phyloP scores from a whole-genome alignment of 92 coral and sea anemone species.

The Zoanthus solanderi region DNA sequence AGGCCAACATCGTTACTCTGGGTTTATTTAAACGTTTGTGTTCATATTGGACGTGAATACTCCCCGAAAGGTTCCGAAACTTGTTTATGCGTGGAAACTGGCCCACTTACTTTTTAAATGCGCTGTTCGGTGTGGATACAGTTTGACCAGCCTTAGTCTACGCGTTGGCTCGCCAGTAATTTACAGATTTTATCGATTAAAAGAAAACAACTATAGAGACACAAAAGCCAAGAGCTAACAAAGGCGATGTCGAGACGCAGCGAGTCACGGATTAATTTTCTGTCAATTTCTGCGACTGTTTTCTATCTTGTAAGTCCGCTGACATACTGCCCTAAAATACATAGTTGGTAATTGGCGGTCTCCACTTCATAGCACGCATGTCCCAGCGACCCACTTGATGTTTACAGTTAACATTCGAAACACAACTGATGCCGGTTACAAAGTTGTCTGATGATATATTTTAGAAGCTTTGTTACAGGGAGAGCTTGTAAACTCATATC shows the following conservation, averaged over 20 bases:
- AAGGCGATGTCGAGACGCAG: slow-evolving; percentile 12
- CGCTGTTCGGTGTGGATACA: too few relatives aligned
- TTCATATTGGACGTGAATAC: too few relatives aligned
- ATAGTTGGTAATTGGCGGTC: background rate
- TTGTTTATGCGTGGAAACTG: too few relatives aligned
- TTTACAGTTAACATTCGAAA: background rate
- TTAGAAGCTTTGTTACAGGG: background rate
- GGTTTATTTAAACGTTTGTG: too few relatives aligned
- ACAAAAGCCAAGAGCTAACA: slow-evolving; percentile 15
- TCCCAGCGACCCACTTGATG: background rate
- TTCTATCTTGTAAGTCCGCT: background rate
- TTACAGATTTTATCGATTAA: too few relatives aligned
- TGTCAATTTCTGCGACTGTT: slow-evolving; percentile 4
- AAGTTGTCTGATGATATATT: background rate
- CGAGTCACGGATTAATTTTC: background rate
- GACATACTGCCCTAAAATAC: background rate
- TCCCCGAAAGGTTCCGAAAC: too few relatives aligned
- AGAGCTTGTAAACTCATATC: background rate
- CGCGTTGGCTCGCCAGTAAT: too few relatives aligned
- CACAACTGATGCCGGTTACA: slow-evolving; percentile 15
- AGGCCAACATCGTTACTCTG: too few relatives aligned
- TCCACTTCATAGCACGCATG: background rate
- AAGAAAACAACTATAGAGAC: background rate
- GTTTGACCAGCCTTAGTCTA: too few relatives aligned
- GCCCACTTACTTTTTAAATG: too few relatives aligned